These are phyloP conservation scores for Hippoglossus hippoglossus DNA, from an alignment of 2,797 vertebrate genomes.

Conservation along the genomic window DNA sequence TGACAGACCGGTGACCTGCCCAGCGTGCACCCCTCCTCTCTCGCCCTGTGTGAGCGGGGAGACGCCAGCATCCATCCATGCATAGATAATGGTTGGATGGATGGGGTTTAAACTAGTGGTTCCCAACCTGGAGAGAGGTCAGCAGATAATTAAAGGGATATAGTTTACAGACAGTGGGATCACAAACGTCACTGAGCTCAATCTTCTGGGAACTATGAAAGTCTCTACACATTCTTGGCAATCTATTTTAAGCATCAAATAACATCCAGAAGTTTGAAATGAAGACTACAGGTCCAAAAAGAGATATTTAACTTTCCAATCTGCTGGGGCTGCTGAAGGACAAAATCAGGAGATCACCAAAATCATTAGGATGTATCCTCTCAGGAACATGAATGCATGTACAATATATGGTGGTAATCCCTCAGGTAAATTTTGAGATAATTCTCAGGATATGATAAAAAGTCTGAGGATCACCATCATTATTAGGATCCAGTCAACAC, in stretches of 20 bases:
- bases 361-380: too few relatives aligned
- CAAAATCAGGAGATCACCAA: too few relatives aligned
- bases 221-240: neutral
- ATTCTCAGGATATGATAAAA: too few relatives aligned
- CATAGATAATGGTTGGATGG: neutral
- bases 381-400: too few relatives aligned
- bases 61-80: neutral
- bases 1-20: slow-evolving; percentile 3
- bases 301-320: too few relatives aligned
- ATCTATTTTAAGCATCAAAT: too few relatives aligned
- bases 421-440: too few relatives aligned
- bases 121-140: slow-evolving; percentile 9
- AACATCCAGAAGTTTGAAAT: neutral
- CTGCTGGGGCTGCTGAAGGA: too few relatives aligned
- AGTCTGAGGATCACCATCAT: too few relatives aligned
- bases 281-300: too few relatives aligned
- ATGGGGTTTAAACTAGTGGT: slow-evolving; percentile 1
- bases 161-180: neutral
- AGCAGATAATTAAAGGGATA: neutral
- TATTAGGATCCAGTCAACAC: too few relatives aligned
- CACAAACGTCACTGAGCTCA: neutral
- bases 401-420: too few relatives aligned
- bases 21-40: neutral
- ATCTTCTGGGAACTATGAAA: neutral
- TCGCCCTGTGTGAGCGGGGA: neutral